A percentile compares a stretch with the other conserved stretches of the same genome.
These are phyloP conservation scores for Carpatolechia fugitivella DNA, from an alignment of 2,888 invertebrate genomes.

Conservation along the genomic window DNA sequence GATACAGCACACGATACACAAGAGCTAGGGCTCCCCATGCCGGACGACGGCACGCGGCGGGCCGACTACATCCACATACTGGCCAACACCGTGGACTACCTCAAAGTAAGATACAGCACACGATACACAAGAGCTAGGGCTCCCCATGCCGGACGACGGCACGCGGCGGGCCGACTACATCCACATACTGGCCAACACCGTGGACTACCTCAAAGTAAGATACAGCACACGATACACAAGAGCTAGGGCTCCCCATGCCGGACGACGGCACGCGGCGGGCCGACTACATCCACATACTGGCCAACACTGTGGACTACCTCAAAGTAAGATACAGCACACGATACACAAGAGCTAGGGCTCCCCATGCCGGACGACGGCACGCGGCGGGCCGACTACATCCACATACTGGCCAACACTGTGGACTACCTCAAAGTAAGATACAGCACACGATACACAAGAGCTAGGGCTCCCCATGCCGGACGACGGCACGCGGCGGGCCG, in stretches of 20 bases:
- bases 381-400: constrained; percentile 21
- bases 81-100: constrained; percentile 54
- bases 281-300: constrained; percentile 40
- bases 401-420: constrained; percentile 22
- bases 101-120: too few relatives aligned
- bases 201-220: constrained; percentile 63
- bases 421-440: constrained; percentile 51
- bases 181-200: constrained; percentile 39
- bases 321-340: too few relatives aligned
- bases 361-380: constrained; percentile 28
- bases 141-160: constrained; percentile 50
- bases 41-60: constrained; percentile 32
- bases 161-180: constrained; percentile 37
- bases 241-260: constrained; percentile 51
- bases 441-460: constrained; percentile 16
- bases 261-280: constrained; percentile 32
- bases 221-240: too few relatives aligned
- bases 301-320: constrained; percentile 57
- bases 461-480: too few relatives aligned
- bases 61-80: constrained; percentile 40
- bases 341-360: too few relatives aligned
- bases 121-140: constrained; percentile 43
- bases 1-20: too few relatives aligned
- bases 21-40: constrained; percentile 50
- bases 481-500: constrained; percentile 36